Base-by-base conservation (phyloP, 2,797 vertebrate genomes). In the Poecilia velifera region DNA sequence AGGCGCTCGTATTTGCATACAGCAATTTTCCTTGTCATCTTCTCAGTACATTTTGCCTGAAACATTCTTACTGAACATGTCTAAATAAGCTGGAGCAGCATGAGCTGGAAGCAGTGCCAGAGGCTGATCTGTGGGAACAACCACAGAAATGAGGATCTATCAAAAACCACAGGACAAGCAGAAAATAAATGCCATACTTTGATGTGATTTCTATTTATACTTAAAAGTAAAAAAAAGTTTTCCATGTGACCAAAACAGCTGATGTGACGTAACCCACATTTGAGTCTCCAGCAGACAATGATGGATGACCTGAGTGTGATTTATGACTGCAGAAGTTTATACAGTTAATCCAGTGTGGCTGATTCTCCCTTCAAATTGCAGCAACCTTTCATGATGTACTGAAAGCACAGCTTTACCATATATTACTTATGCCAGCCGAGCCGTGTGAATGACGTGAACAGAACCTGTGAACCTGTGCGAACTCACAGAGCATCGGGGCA, bases 401-500 rank as follows among this genome's bases (percentile, higher is more conserved):
- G 28, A 77, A 68, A 83, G 81, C 76, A 75, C 73, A 79, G 78
- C 59, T 68, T 66, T 28, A 20, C 64, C 55, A 78, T 53, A 31
- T 3, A 75, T 87, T 68, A 53, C 76, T 82, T 53, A 76, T 13
- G 47, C 36, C 77, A 76, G 83, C 77, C 41, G 74, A 87, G 76
- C 76, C 16, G 10, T 78, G 78, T 16, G n/a, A 31, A 70, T 51
- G 72, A 84, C 66, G 72, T 55, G 78, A 84, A 77, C 3, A 72
- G 59, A 78, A 73, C 28, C 47, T 62, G 49, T 73, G 20, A 2
- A 41, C 10, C 76, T 39, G 81, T 6, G 71, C 4, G 22, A 82
- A 96, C 98, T 98, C 92, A 99, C 98, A 99, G 95, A 80, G 97
- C 91, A 43, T 99, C 98, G 0, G 98, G 98, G 91, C 98, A 99